Base-by-base conservation (phyloP, 1,140 invertebrate species). In the Caerostris darwini region DNA sequence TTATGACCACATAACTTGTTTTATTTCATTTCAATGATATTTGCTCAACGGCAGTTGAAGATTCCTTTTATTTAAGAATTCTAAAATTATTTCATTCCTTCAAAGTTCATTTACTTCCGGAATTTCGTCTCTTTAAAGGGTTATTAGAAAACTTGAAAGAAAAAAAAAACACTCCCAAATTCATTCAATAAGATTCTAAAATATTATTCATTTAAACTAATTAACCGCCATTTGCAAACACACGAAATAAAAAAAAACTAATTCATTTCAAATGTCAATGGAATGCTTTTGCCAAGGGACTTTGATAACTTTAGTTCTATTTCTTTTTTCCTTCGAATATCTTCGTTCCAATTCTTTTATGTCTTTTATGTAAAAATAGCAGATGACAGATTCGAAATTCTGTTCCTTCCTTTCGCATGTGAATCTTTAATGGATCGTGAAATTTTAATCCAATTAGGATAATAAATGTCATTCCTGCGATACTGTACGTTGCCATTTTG, bases 371-470 rank as follows among this genome's bases (percentile, higher is more conserved):
- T 7, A 58, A 85, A 85, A 77, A 77, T 77, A 77, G 34, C 19
- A 50, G 34, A 53, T 10, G 71, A 77, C 71, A 77, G 50, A 53
- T 77, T 50, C 71, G 19, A 77, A 77, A 77, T 77, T 77, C 71
- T 77, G 34, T 53, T 3, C 34, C 7, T 12, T 77, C 3, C 17
- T 7, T 7, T 34, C 19, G 4, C 82, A 56, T 17, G 17, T 85
- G 82, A 56, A 57, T 85, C 82, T 85, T 85, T 85, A 85, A 85
- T 85, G 82, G 82, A 85, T 85, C 82, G 56, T 85, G 82, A 85
- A 58, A 85, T 54, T n/a, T 85, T 85, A 85, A 85, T 85, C 82
- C 82, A 85, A 85, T 85, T 85, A 85, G 82, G 54, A 85, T 85
- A 85, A 85, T 85, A 58, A 85, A 85, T 85, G n/a, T 85, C 82